Base-by-base conservation (phyloP, 2,113 vertebrate genomes). In the Apteryx owenii region DNA sequence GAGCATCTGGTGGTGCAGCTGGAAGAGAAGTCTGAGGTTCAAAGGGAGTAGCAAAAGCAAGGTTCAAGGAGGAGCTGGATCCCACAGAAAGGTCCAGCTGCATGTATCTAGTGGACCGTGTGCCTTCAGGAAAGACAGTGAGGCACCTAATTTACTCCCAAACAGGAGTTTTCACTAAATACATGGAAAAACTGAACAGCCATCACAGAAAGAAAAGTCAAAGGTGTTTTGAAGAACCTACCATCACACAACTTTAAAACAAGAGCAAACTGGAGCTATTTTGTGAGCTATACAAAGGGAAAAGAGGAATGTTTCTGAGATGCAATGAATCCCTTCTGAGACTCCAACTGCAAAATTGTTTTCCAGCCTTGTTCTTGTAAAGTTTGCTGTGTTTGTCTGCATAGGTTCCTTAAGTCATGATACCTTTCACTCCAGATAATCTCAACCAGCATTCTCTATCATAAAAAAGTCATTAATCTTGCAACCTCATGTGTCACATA, bases 401-500 rank as follows among this genome's bases (percentile, higher is more conserved):
- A 28, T 44, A 77, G 19, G 26, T 73, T 87, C 62, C 51, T 36
- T 51, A 42, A 54, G n/a, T 20, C 21, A 22, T 56, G 26, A 66
- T 62, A 71, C 33, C 38, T 36, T 84, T 92, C 42, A 26, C 28
- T 83, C 60, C 61, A 33, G 38, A 40, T 78, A 44, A 76, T 81
- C 40, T 65, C 68, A 80, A 33, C 44, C 38, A 56, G 26, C 48
- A 51, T 83, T 56, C 54, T 79, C 64, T 81, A 44, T 72, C 51
- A 42, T 60, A 26, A 89, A 86, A 81, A 65, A 46, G 44, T 82
- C 58, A 62, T 82, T 92, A 92, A 75, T 95, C 92, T 91, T 81
- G 44, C 86, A 94, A 82, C 68, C 65, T 85, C 77, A 46, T 48
- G 69, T 96, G 96, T 97, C 94, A 95, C 50, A 76, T 64, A 79